Conservation (phyloP, 1,140 invertebrate genomes). For the Drosophila setifemur region DNA sequence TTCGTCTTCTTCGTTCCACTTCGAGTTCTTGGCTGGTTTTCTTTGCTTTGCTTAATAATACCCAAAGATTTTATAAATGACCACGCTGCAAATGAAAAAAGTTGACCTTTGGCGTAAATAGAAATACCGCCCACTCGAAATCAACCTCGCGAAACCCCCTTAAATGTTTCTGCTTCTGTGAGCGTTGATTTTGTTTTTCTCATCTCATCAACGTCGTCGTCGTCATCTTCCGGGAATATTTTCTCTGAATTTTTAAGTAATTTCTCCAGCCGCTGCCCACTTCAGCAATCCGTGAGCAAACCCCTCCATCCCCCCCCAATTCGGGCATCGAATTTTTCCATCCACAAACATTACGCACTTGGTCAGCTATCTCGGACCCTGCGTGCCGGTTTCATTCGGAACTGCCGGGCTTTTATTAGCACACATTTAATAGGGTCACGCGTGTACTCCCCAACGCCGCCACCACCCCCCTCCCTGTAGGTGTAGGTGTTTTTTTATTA, state of each 20-base stretch:
- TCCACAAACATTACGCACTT: constrained; percentile 50
- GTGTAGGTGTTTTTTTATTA: constrained; percentile 74
- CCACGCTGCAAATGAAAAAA: constrained; percentile 68
- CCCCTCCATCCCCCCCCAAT: background rate
- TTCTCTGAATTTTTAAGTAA: constrained; percentile 73
- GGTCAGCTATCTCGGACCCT: constrained; percentile 30
- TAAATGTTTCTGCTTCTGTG: constrained; percentile 50
- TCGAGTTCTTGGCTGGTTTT: constrained; percentile 1
- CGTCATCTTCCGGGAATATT: constrained; percentile 12
- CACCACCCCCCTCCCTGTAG: background rate
- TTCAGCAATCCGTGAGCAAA: constrained; percentile 23
- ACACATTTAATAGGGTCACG: constrained; percentile 81
- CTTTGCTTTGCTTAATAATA: constrained; percentile 38
- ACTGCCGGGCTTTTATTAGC: constrained; percentile 73
- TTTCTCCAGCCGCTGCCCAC: constrained; percentile 45
- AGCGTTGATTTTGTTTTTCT: constrained; percentile 63
- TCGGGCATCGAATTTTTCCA: constrained; percentile 35
- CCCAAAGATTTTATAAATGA: constrained; percentile 57
- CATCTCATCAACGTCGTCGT: constrained; percentile 21
- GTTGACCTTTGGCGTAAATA: constrained; percentile 70
- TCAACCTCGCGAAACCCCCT: background rate
- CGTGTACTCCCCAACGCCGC: constrained; percentile 46
- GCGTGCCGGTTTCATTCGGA: constrained; percentile 23
- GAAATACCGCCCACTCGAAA: constrained; percentile 8
- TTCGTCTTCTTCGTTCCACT: background rate